phyloP scores from a whole-genome alignment of 2,888 invertebrate species.

The Cephus nigrinus region DNA sequence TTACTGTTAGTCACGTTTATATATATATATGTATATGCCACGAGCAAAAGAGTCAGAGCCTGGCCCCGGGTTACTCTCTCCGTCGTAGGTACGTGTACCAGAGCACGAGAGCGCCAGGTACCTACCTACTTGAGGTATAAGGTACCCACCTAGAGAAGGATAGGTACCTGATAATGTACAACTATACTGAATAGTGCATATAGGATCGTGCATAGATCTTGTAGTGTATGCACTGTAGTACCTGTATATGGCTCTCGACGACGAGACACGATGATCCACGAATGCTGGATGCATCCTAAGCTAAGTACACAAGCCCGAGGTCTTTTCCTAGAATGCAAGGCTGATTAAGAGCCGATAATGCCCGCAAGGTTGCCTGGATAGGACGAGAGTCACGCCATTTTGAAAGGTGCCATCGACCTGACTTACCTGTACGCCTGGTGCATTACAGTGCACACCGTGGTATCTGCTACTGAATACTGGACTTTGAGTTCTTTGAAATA shows the following conservation, averaged over 20 bases:
- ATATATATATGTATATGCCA: neutral
- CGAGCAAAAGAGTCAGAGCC: neutral
- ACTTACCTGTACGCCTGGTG: neutral
- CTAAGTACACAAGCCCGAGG: slow-evolving; percentile 43
- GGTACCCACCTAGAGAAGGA: neutral
- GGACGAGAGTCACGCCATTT: slow-evolving; percentile 40
- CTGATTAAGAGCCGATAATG: slow-evolving; percentile 47
- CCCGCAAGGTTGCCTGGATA: slow-evolving; percentile 41
- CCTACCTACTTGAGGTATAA: neutral
- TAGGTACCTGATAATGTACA: neutral
- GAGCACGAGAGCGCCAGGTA: neutral
- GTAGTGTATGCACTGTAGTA: neutral
- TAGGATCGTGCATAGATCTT: neutral
- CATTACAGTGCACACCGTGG: neutral
- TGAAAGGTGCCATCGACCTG: slow-evolving; percentile 25
- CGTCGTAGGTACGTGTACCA: neutral
- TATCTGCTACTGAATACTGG: neutral
- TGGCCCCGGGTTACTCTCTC: neutral
- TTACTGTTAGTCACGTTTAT: too few species aligned
- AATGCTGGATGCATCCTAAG: slow-evolving; percentile 30
- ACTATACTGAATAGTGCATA: neutral
- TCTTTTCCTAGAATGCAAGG: slow-evolving; percentile 46
- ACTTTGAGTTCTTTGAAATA: neutral
- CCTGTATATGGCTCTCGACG: neutral
- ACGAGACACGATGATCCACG: slow-evolving; percentile 29